These are phyloP conservation scores for Deilephila elpenor DNA, from an alignment of 2,888 invertebrate species.

Conservation along the genomic window DNA sequence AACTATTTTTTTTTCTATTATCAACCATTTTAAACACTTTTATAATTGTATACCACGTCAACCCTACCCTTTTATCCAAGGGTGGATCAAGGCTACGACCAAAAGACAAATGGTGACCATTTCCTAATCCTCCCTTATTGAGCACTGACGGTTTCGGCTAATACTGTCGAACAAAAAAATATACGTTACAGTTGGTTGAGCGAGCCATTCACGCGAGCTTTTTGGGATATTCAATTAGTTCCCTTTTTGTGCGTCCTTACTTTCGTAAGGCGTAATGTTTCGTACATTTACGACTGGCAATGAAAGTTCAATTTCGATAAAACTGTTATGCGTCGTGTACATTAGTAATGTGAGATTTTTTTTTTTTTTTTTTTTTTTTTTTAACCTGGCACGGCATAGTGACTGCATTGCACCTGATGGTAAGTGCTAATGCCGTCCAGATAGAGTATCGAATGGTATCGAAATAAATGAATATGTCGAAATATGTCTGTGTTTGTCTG, in stretches of 20 bases:
- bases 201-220: constrained; percentile 22
- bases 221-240: constrained; percentile 30
- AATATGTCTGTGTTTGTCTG: not conserved
- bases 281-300: constrained; percentile 30
- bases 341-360: not conserved
- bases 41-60: not conserved
- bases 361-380: no score
- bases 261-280: constrained; percentile 30
- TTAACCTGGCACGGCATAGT: no score
- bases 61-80: not conserved
- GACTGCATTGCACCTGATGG: no score
- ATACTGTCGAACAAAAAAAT: constrained; percentile 28
- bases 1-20: no score
- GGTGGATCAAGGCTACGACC: not conserved
- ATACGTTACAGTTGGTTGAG: constrained; percentile 24
- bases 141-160: constrained; percentile 20
- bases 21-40: not conserved
- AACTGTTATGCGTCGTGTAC: not conserved
- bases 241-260: constrained; percentile 29
- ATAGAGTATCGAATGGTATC: no score
- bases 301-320: constrained; percentile 33
- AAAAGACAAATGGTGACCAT: constrained; percentile 26
- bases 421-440: no score
- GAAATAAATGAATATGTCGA: no score
- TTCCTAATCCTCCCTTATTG: constrained; percentile 26